Base-by-base conservation (phyloP, 1,140 invertebrate species). In the Aphidius ervi region DNA sequence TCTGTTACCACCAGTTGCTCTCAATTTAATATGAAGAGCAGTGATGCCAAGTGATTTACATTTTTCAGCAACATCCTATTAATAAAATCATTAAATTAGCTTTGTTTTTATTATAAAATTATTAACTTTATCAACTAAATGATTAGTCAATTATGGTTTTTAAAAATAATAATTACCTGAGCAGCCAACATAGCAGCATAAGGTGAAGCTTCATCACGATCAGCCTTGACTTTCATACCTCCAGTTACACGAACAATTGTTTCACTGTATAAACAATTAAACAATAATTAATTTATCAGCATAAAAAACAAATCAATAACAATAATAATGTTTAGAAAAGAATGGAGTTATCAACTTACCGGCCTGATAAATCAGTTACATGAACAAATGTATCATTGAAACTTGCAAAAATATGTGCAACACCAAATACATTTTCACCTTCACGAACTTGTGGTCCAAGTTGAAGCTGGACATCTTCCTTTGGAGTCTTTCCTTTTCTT, bases 101-200 rank as follows among this genome's bases (percentile, higher is more conserved):
- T 16, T 16, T 16, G 16, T 16, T 16, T 16, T 16, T 16, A 16
- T 16, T 16, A 16, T 16, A 16, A 16, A 16, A 16, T n/a, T n/a
- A n/a, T n/a, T n/a, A n/a, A n/a, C n/a, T n/a, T n/a, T n/a, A n/a
- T n/a, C n/a, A 16, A 16, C 1, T 16, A 16, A 16, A 16, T n/a
- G 1, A 16, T 16, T 16, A 16, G 16, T 16, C 16, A 16, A 16
- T 16, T 16, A 0, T 16, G 23, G 1, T 31, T 31, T 31, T 31
- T 31, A 31, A 31, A 31, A 31, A 3, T 3, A 31, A 37, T 52
- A 75, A 65, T 75, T 82, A 93, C 91, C 84, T 99, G 97, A 66
- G 97, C 97, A 75, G 98, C 98, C 83, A 99, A 97, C 97, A 99
- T 99, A 89, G 97, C 97, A 76, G 97, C 98, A 74, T 99, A 99